Base-by-base conservation (phyloP, 1,140 invertebrate species). In the Brachionus rubens region DNA sequence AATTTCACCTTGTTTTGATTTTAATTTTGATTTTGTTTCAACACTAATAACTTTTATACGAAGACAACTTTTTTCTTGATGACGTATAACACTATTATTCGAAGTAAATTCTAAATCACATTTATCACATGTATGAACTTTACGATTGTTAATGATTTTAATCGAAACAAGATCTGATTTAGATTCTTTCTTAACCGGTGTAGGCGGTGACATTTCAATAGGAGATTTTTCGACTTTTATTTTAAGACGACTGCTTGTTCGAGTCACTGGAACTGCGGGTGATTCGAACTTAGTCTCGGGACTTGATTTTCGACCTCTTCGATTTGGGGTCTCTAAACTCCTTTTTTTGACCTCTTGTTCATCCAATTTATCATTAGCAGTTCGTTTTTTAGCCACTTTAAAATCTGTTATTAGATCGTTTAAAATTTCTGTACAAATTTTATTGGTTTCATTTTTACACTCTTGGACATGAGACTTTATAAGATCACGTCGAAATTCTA, bases 101-200 rank as follows among this genome's bases (percentile, higher is more conserved):
- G 68, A 50, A 12, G 68, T 72, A 54, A 72, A 72, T 50, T 50
- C 68, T 24, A 72, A n/a, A 40, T 41, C 46, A 6, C 68, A 72
- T 36, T 30, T 50, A 10, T 72, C 68, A 40, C 68, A 72, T 26
- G 24, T 65, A 5, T 65, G 59, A 43, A 65, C 30, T 26, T 65
- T 65, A 21, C 41, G 40, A 21, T 65, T 65, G 19, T 65, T 65
- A 10, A 65, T 24, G 12, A 65, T 28, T 43, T 65, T 65, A 5
- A 65, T 36, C 10, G 59, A 65, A 19, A 65, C 43, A 26, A 46
- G 43, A 24, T 65, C 40, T 6, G 14, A 16, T 43, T 65, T 41
- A 19, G 6, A n/a, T 30, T 59, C 54, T 59, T 40, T 65, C n/a
- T 26, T 62, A 10, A 1, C n/a, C 56, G 2, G 26, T 16, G 6